Conservation (phyloP, 2,797 vertebrate species). For the Sebastes trivittatus region DNA sequence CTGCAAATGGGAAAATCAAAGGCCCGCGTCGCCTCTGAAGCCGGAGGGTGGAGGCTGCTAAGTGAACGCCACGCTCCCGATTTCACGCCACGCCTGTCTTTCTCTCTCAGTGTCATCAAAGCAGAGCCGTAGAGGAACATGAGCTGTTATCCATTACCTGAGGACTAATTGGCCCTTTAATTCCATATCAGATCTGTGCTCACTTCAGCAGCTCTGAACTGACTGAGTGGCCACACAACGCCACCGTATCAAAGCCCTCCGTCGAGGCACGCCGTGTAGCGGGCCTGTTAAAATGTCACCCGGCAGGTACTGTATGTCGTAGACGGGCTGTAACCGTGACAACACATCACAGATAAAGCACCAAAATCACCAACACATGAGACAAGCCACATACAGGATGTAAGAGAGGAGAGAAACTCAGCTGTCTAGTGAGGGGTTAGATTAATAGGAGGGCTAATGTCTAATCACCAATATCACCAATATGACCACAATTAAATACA, state of each 20-base stretch:
- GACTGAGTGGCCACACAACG: not conserved
- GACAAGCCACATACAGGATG: not conserved
- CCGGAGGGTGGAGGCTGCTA: constrained; percentile 39
- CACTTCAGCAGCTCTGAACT: constrained; percentile 32
- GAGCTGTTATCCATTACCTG: constrained; percentile 45
- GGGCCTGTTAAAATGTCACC: constrained; percentile 3
- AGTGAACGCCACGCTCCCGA: constrained; percentile 23
- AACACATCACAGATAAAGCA: not conserved
- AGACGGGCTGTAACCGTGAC: not conserved
- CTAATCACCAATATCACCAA: not conserved
- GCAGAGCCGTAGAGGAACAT: constrained; percentile 27
- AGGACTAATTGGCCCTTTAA: constrained; percentile 65
- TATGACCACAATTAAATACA: too few relatives aligned
- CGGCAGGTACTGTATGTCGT: not conserved
- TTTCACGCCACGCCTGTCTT: constrained; percentile 41
- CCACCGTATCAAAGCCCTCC: constrained; percentile 13
- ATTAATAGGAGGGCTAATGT: not conserved
- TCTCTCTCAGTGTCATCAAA: constrained; percentile 45
- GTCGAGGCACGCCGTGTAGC: not conserved
- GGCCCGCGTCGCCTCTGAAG: constrained; percentile 38
- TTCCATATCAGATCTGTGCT: constrained; percentile 48
- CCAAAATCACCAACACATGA: not conserved
- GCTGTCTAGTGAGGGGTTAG: not conserved
- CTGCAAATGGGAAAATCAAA: constrained; percentile 71
- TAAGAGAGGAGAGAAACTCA: not conserved